Conservation (phyloP, 2,888 invertebrate species). For the Drosophila rellima region DNA sequence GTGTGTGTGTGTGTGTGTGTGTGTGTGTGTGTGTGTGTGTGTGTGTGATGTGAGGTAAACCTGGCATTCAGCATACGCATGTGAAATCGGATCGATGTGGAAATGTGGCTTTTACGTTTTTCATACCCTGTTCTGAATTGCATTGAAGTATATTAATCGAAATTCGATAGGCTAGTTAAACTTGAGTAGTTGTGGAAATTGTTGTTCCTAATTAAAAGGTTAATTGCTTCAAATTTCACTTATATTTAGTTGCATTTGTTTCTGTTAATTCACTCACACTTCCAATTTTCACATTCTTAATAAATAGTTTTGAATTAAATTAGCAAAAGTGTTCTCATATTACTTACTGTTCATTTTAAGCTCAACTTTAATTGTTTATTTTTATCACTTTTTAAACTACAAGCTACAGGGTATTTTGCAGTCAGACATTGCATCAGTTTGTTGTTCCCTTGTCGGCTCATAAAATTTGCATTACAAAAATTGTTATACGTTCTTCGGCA, state of each 20-base stretch:
- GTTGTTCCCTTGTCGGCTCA: conserved; percentile 47
- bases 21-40: conserved; percentile 2
- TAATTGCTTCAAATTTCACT: neutral
- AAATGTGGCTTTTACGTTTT: conserved; percentile 13
- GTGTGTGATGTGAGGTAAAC: conserved; percentile 30
- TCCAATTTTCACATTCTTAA: neutral
- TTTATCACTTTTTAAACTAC: too few species aligned
- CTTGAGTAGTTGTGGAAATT: neutral
- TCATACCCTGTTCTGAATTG: conserved; percentile 26
- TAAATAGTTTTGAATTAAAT: neutral
- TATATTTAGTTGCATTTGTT: neutral
- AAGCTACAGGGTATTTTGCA: conserved; percentile 16
- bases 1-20: conserved; percentile 17
- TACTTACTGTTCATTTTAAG: neutral
- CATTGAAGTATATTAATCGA: neutral
- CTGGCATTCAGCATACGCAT: conserved; percentile 43
- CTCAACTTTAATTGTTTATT: neutral
- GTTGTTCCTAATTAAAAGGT: neutral
- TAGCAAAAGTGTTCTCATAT: neutral
- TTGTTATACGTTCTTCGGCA: conserved; percentile 50
- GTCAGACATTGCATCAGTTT: neutral
- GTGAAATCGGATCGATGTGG: conserved; percentile 49
- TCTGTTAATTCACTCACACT: neutral
- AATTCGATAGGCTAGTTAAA: neutral
- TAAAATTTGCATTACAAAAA: conserved; percentile 69